phyloP scores from a whole-genome alignment of 2,797 vertebrate genomes.

The Amazonetta brasiliensis region DNA sequence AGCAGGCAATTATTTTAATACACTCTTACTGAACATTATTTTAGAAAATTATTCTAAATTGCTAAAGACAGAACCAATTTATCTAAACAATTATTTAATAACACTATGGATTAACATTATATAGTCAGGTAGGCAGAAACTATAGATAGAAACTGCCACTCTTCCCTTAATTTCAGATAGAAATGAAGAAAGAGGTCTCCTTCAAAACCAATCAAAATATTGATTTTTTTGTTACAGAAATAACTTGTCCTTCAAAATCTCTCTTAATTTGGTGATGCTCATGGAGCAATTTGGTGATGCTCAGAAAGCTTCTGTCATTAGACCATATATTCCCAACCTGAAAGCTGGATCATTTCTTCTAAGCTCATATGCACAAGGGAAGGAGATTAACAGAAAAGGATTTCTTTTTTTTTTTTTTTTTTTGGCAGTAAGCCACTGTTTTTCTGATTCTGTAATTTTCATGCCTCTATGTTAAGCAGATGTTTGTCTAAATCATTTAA shows the following conservation, averaged over 20 bases:
- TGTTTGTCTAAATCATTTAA: conserved; percentile 82
- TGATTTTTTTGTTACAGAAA: background rate
- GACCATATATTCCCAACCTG: background rate
- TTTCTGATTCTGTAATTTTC: conserved; percentile 63
- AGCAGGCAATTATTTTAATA: conserved; percentile 69
- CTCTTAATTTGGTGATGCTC: background rate
- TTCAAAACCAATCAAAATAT: background rate
- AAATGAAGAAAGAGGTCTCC: background rate
- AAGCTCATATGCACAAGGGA: background rate
- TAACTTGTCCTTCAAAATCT: background rate
- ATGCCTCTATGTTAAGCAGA: conserved; percentile 67
- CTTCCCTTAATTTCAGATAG: background rate
- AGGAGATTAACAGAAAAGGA: background rate
- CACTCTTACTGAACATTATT: conserved; percentile 47
- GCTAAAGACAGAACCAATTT: conserved; percentile 48
- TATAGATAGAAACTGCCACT: background rate
- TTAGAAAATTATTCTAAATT: conserved; percentile 61
- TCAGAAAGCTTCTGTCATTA: background rate
- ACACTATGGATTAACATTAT: background rate
- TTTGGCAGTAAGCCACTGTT: conserved; percentile 60
- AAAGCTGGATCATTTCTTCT: background rate
- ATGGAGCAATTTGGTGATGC: background rate
- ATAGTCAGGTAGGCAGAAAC: background rate
- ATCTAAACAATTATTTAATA: conserved; percentile 58
- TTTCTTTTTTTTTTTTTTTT: background rate